A percentile compares a stretch with the other conserved stretches of the same genome.
These are phyloP conservation scores for Pogonocichla stellata DNA, from an alignment of 2,113 vertebrate genomes.

Conservation along the genomic window DNA sequence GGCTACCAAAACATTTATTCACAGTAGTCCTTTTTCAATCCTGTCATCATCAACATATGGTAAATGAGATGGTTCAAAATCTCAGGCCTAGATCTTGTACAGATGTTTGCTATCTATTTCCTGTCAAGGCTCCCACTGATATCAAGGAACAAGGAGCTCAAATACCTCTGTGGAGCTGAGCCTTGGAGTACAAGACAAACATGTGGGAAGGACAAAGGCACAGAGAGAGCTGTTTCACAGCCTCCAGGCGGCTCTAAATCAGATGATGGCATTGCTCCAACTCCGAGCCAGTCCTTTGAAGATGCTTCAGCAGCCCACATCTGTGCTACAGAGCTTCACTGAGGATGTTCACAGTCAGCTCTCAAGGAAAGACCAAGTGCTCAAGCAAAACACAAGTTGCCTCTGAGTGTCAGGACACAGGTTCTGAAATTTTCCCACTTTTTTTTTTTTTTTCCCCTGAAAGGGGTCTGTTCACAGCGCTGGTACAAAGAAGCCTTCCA, in stretches of 20 bases:
- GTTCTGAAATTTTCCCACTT: background rate
- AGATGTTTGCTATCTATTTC: conserved; percentile 10
- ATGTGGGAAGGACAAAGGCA: background rate
- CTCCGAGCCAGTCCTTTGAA: background rate
- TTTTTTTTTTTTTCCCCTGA: background rate
- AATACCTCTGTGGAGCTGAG: conserved; percentile 1
- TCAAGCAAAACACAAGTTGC: background rate
- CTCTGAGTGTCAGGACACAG: background rate
- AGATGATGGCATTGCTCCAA: background rate
- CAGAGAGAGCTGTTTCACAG: background rate
- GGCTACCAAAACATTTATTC: background rate
- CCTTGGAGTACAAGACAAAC: conserved; percentile 9
- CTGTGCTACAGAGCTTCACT: background rate
- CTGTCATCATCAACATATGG: background rate
- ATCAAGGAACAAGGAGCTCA: background rate
- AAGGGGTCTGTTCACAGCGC: background rate
- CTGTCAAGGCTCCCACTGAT: background rate
- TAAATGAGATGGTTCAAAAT: background rate
- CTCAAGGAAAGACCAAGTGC: background rate
- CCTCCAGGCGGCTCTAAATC: background rate
- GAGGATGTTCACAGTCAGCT: background rate
- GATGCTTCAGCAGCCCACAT: conserved; percentile 1
- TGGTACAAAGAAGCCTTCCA: background rate
- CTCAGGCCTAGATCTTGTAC: background rate
- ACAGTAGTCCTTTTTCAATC: background rate